Base-by-base conservation (phyloP, 2,797 vertebrate species). In the Oophaga sylvatica region DNA sequence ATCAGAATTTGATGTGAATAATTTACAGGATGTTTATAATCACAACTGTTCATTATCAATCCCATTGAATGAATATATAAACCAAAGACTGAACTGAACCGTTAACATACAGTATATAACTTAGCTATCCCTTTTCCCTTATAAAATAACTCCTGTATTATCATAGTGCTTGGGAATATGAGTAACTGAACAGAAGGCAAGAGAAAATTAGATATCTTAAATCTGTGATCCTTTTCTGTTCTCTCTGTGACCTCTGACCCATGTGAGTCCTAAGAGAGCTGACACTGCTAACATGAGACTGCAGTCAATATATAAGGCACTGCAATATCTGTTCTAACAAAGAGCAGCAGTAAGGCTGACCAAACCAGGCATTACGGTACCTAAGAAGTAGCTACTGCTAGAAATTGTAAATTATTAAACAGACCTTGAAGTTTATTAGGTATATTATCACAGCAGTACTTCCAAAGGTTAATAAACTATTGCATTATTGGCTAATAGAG, bases 371-470 rank as follows among this genome's bases (percentile, higher is more conserved):
- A 45, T 48, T 75, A 26, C 26, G 26, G 26, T 26, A n/a, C 8
- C 48, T 5, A 22, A 22, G 41, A 35, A 3, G n/a, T 22, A 75
- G 41, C 19, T 20, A 41, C 45, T 75, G 45, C 19, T 45, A 53
- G 41, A 75, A 48, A 75, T 48, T 75, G 71, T 75, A 75, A 75
- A 75, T 75, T 75, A 75, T 75, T 75, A 75, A 75, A 53, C 71
- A 48, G 41, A 19, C 70, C 35, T 73, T 73, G 70, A 45, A 45
- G 20, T 75, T 4, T 75, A 75, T 75, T 75, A 41, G 11, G 70
- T 73, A 45, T 73, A 41, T 73, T 73, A 73, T 73, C 70, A 41
- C 19, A 75, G 45, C 20, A 20, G 68, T n/a, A n/a, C 71, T 75
- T 75, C 71, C 70, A 75, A 75, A 75, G 41, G 41, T 48, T n/a